Base-by-base conservation (phyloP, 2,113 vertebrate species). In the Opisthocomus hoazin region DNA sequence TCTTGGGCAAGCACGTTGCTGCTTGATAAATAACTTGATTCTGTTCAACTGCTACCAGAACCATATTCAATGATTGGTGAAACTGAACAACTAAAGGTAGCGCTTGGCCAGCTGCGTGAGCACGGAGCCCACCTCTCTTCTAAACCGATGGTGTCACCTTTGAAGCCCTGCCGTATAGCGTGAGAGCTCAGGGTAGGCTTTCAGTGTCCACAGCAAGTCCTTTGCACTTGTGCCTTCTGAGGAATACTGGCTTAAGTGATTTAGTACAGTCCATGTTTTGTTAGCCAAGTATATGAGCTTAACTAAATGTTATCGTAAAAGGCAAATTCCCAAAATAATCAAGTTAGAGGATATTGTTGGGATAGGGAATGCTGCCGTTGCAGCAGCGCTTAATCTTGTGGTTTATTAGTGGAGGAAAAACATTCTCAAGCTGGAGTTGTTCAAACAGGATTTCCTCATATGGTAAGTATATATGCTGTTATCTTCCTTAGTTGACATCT, bases 141-240 rank as follows among this genome's bases (percentile, higher is more conserved):
- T 30, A 1, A 51, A 9, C 10, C 32, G 65, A 5, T 14, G 0
- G 0, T 64, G 53, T 48, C n/a, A 1, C 20, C 82, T 78, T 15
- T 37, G 66, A 45, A 57, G 15, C 22, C 15, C 12, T 4, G 3
- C 60, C 8, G 0, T 2, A 2, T 2, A 14, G 16, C 12, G 0
- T 41, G 29, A 36, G 34, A 56, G 5, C 45, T 34, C 10, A n/a
- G 43, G 37, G 27, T 8, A 16, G 21, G 14, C 27, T 50, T 90
- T 58, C 51, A 10, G 22, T 41, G 19, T 16, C 83, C 46, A 5
- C 61, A 60, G 64, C 18, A 9, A 85, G 68, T 60, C 29, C 63
- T 89, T 70, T 92, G 61, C 29, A 37, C 70, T 53, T 1, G 0
- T 81, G 71, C 65, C 73, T 77, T 37, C 30, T 50, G 68, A 81